phyloP scores from a whole-genome alignment of 2,888 invertebrate genomes.

The Bembecia ichneumoniformis region DNA sequence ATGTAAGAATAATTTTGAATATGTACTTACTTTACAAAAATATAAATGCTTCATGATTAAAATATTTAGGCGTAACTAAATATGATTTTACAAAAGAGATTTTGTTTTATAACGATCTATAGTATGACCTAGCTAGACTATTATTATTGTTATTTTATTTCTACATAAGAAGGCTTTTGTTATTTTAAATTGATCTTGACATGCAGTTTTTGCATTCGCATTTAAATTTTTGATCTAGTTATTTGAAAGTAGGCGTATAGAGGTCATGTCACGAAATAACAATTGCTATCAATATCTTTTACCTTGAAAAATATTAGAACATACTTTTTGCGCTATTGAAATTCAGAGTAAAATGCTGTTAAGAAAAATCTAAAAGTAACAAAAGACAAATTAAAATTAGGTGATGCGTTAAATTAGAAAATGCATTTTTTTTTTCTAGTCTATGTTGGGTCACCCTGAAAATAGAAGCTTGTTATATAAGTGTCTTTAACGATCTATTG shows the following conservation, averaged over 20 bases:
- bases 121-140: too few relatives aligned
- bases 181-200: constrained; percentile 8
- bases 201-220: constrained; percentile 9
- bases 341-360: constrained; percentile 1
- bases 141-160: not conserved
- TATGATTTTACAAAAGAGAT: too few relatives aligned
- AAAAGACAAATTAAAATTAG: not conserved
- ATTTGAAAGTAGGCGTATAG: constrained; percentile 21
- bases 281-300: constrained; percentile 14
- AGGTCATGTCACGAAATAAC: constrained; percentile 21
- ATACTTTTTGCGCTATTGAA: constrained; percentile 4
- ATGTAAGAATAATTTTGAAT: too few relatives aligned
- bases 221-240: constrained; percentile 17
- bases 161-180: not conserved
- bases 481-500: constrained; percentile 31
- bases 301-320: constrained; percentile 13
- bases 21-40: too few relatives aligned
- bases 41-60: too few relatives aligned
- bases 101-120: too few relatives aligned
- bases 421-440: constrained; percentile 11
- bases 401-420: constrained; percentile 21
- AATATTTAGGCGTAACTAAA: too few relatives aligned
- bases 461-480: constrained; percentile 19
- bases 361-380: constrained; percentile 1
- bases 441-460: constrained; percentile 8